Evolutionary conservation across 2,797 vertebrate genomes (phyloP).

Genomic region (Gephyroberyx darwinii): DNA sequence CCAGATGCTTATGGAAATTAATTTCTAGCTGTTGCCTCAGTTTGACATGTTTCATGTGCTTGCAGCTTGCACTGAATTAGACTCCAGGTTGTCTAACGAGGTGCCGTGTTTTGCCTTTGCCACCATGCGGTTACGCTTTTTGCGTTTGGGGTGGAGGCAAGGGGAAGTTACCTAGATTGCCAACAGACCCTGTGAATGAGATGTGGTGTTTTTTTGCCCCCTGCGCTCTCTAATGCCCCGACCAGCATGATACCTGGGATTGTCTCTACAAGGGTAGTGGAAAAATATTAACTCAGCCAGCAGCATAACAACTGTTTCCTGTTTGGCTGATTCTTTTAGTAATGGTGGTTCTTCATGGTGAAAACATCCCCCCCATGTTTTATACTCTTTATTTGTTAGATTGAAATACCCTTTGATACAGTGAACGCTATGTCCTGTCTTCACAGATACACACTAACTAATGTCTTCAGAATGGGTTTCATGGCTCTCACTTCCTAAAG

Average conservation of each 20-base stretch:
- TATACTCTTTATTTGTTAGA: neutral
- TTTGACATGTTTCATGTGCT: constrained; percentile 37
- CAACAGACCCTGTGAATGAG: constrained; percentile 39
- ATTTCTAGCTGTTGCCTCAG: constrained; percentile 29
- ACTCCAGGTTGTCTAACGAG: constrained; percentile 10
- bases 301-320: constrained; percentile 67
- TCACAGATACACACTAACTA: constrained; percentile 3
- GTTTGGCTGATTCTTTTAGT: constrained; percentile 56
- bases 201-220: constrained; percentile 41
- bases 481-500: constrained; percentile 6
- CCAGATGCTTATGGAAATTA: constrained; percentile 65
- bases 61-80: constrained; percentile 38
- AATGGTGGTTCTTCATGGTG: constrained; percentile 38
- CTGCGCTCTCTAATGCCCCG: constrained; percentile 40
- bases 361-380: constrained; percentile 26
- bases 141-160: neutral
- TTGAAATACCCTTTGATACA: constrained; percentile 3
- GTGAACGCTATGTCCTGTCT: neutral
- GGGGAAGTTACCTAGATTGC: constrained; percentile 14
- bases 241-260: constrained; percentile 49
- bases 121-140: neutral
- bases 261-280: constrained; percentile 50
- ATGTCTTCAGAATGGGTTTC: neutral
- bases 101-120: neutral
- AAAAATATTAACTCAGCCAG: constrained; percentile 65